Conservation (phyloP, 2,888 invertebrate genomes). For the Scotopteryx bipunctaria region DNA sequence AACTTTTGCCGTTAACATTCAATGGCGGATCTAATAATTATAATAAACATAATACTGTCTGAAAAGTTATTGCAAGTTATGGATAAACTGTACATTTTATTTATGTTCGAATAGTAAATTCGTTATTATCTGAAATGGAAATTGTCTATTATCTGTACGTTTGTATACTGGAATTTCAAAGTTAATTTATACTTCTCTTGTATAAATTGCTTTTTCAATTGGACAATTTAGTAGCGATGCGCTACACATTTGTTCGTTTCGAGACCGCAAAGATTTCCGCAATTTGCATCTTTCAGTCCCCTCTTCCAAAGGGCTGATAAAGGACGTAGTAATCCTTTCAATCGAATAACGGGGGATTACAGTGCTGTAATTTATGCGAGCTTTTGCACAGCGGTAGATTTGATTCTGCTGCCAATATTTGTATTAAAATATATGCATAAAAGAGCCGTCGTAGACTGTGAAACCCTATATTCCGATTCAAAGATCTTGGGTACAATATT, state of each 20-base stretch:
- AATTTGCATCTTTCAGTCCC: constrained; percentile 64
- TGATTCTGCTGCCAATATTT: constrained; percentile 21
- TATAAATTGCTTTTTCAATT: constrained; percentile 21
- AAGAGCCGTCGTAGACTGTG: constrained; percentile 11
- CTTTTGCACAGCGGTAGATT: constrained; percentile 42
- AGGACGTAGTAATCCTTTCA: constrained; percentile 71
- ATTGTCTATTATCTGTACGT: not conserved
- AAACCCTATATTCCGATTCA: not conserved
- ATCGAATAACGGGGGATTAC: constrained; percentile 67
- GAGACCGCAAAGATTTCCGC: constrained; percentile 50
- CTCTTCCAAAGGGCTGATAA: constrained; percentile 57
- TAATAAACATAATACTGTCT: constrained; percentile 16
- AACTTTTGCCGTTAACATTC: constrained; percentile 23
- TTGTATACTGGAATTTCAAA: not conserved
- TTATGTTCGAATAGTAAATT: constrained; percentile 6
- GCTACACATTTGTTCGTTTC: constrained; percentile 27
- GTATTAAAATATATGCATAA: constrained; percentile 39
- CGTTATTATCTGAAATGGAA: not conserved
- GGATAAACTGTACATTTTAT: constrained; percentile 22
- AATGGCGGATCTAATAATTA: constrained; percentile 30
- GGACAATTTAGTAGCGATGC: constrained; percentile 22
- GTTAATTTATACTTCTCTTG: not conserved
- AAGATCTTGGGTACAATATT: not conserved
- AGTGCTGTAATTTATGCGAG: constrained; percentile 57
- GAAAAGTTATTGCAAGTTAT: constrained; percentile 21